phyloP scores from a whole-genome alignment of 2,888 invertebrate species.

The Quadriops clusia region DNA sequence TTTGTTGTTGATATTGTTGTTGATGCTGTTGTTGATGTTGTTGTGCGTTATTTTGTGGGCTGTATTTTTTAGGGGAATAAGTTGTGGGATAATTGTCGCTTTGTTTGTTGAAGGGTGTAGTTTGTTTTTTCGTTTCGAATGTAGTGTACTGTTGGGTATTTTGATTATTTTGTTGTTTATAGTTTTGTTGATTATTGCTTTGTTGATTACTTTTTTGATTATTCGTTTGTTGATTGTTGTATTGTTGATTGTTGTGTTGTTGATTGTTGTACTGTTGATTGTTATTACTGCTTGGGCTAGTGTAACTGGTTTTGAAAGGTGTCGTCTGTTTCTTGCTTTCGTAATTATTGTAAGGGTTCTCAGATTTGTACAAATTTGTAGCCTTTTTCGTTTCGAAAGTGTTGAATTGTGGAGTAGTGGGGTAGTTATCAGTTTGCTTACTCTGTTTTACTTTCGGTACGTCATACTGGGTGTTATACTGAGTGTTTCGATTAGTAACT shows the following conservation, averaged over 20 bases:
- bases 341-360: slow-evolving; percentile 15
- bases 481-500: slow-evolving; percentile 9
- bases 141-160: too few species aligned
- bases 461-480: slow-evolving; percentile 15
- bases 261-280: slow-evolving; percentile 20
- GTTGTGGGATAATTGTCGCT: slow-evolving; percentile 30
- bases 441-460: slow-evolving; percentile 16
- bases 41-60: slow-evolving; percentile 11
- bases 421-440: slow-evolving; percentile 21
- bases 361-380: too few species aligned
- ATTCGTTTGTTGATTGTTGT: too few species aligned
- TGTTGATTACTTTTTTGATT: too few species aligned
- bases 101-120: slow-evolving; percentile 12
- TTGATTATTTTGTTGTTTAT: too few species aligned
- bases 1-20: too few species aligned
- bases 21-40: too few species aligned
- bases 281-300: slow-evolving; percentile 30
- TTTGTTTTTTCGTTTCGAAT: too few species aligned
- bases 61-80: slow-evolving; percentile 25
- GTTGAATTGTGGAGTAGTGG: slow-evolving; percentile 16
- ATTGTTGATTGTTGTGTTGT: slow-evolving; percentile 8
- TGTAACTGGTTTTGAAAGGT: slow-evolving; percentile 19
- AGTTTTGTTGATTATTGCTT: too few species aligned
- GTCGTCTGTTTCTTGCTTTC: slow-evolving; percentile 17
- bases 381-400: slow-evolving; percentile 18